Evolutionary conservation across 2,113 vertebrate species (phyloP), one percentile per base, ranked within the genome.

Genomic region (Pholis gunnellus): DNA sequence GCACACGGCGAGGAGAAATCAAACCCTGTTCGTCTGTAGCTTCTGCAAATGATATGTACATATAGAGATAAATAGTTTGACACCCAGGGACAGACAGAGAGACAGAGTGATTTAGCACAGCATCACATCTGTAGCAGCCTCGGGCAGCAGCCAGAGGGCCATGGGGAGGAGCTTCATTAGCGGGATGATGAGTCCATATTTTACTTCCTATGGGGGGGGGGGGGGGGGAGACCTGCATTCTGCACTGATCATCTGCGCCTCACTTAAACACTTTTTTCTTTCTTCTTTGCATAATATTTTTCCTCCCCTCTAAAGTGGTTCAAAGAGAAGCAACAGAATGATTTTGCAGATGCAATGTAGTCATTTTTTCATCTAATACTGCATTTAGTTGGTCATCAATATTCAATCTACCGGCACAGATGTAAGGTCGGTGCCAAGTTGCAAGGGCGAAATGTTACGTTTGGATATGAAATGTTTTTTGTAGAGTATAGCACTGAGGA

Each of bases 141-240:
- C 2, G 17, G 48, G 78, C 61, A 65, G 48, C 27, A 84, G 85
- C 74, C 74, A 56, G 27, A 66, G 65, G 72, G 81, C 78, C 66
- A 29, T 57, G 65, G 63, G 57, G 38, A 72, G 79, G 73, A 72
- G 52, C 52, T 54, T 78, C 77, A 83, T 85, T 83, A 85, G 65
- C 0, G n/a, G n/a, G 44, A 77, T 61, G 50, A 77, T 66, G 75
- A 76, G 59, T 76, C 71, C 44, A 61, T 52, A 86, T 74, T 86
- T 44, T 66, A 38, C 36, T 38, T 44, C 64, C n/a, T 64, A 40
- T 2, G 60, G 31, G n/a, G n/a, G 31, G 34, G 29, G 29, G 29
- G 29, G n/a, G n/a, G 38, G 38, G 44, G 40, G 40, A 67, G 15
- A 44, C n/a, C 15, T 34, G 44, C 27, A 27, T 67, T 44, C 64